Evolutionary conservation across 2,797 vertebrate genomes (phyloP), one percentile per base, ranked within the genome.

Genomic region (Catharus ustulatus): DNA sequence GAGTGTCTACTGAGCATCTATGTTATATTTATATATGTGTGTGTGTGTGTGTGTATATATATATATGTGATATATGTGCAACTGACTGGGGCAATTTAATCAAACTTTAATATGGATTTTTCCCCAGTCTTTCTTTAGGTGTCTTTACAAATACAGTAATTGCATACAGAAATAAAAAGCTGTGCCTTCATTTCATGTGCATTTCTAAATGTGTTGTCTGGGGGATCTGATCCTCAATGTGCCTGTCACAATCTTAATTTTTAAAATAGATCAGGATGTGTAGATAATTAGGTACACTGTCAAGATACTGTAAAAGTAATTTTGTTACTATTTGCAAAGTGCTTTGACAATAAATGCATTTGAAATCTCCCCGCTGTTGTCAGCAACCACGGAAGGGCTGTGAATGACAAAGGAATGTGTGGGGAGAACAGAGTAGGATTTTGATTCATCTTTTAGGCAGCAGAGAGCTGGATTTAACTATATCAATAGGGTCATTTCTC

Each of bases 391-490:
- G 42, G 52, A 36, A 82, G 64, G 54, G 46, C 87, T 90, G 24
- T 67, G 68, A 93, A 90, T 88, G 86, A 89, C 72, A 68, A 87
- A 81, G 67, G 62, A 87, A 62, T 38, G 58, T 54, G 69, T 66
- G 79, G 78, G 73, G 75, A 89, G 34, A 43, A 16, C 32, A 69
- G 38, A 58, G 67, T n/a, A 32, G 61, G 71, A 89, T 92, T 84
- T 75, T 3, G 0, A 32, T 90, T 88, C 42, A 57, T 66, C 54
- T 89, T 59, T 61, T 49, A 36, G 59, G 86, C 40, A 66, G 61
- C 10, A 71, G 63, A 87, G 67, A 67, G 57, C 59, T 92, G 80
- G 67, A 63, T 95, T 87, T 93, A 90, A 48, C 77, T 34, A 30
- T 68, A 30, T 68, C 36, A 14, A 34, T 49, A 36, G 69, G 86